These are phyloP conservation scores for Piaya cayana DNA, from an alignment of 2,113 vertebrate species.

Conservation along the genomic window DNA sequence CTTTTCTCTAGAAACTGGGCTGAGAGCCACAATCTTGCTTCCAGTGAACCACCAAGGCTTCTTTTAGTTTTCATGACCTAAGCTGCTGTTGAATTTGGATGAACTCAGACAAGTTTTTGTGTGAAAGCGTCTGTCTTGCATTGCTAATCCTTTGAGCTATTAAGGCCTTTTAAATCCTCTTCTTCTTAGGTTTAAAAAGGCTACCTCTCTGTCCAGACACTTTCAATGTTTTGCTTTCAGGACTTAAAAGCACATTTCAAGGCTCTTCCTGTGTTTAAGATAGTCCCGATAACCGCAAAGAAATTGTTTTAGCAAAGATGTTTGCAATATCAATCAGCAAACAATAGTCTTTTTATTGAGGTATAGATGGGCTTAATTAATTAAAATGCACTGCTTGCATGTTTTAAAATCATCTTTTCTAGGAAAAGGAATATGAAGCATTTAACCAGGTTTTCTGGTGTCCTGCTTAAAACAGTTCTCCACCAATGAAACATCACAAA, in stretches of 20 bases:
- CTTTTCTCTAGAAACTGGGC: slow-evolving; percentile 51
- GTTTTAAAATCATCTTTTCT: not conserved
- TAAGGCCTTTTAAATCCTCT: slow-evolving; percentile 6
- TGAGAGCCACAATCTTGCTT: slow-evolving; percentile 33
- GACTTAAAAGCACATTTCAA: not conserved
- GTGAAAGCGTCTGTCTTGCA: slow-evolving; percentile 37
- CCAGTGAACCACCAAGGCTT: slow-evolving; percentile 32
- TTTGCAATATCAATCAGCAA: not conserved
- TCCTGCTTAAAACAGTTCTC: not conserved
- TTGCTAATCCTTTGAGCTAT: slow-evolving; percentile 33
- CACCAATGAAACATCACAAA: not conserved
- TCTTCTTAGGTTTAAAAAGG: slow-evolving; percentile 3
- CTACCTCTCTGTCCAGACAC: slow-evolving; percentile 2
- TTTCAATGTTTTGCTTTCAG: not conserved
- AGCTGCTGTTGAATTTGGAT: slow-evolving; percentile 53
- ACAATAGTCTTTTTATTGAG: not conserved
- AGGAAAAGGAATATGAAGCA: not conserved
- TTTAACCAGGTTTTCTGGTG: not conserved
- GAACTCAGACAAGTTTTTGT: slow-evolving; percentile 21
- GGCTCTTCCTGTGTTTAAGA: not conserved
- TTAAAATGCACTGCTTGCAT: not conserved
- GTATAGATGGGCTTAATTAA: not conserved
- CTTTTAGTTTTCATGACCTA: slow-evolving; percentile 43
- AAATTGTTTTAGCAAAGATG: not conserved
- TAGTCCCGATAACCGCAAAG: not conserved